Evolutionary conservation across 2,113 vertebrate genomes (phyloP), one percentile per base, ranked within the genome.

Genomic region (Camelus bactrianus): DNA sequence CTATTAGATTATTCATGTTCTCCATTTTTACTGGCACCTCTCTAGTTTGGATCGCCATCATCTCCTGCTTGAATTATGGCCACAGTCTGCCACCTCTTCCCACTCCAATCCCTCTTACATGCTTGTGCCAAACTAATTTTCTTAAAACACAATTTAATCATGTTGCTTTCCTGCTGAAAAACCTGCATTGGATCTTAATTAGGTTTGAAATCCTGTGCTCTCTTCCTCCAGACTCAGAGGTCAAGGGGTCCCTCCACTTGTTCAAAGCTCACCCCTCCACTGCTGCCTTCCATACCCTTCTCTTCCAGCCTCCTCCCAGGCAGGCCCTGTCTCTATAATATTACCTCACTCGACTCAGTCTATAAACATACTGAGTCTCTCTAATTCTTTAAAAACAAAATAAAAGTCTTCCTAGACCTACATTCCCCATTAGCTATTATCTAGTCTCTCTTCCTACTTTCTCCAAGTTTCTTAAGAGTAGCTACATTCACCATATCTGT

Each of bases 91-190:
- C 67, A 20, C 48, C 42, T 95, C 46, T 96, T 81, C 50, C 73
- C 15, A 80, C 19, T 92, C 24, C 72, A 89, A 7, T 92, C 48
- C 28, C 46, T 93, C 42, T 65, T 92, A 26, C 50, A 32, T 93
- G 54, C 32, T 91, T 96, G 48, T 90, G 92, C 90, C 94, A 97
- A 96, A 92, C 67, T 95, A 65, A 95, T 98, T 97, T 98, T 97
- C 96, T 96, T 97, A 96, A 97, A 97, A 95, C n/a, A 96, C 70
- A 69, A 56, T 88, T 96, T 93, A 96, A 91, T 94, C 50, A 30
- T 94, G 84, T 84, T 60, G 67, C 82, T 96, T 69, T 96, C 52
- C 70, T 95, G 76, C 65, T 91, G 70, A 67, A 95, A 94, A 83
- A 90, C 46, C 84, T 86, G 76, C 79, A 95, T 4, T 92, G 83